phyloP scores from a whole-genome alignment of 2,113 vertebrate species.

The Dasyprocta punctata region DNA sequence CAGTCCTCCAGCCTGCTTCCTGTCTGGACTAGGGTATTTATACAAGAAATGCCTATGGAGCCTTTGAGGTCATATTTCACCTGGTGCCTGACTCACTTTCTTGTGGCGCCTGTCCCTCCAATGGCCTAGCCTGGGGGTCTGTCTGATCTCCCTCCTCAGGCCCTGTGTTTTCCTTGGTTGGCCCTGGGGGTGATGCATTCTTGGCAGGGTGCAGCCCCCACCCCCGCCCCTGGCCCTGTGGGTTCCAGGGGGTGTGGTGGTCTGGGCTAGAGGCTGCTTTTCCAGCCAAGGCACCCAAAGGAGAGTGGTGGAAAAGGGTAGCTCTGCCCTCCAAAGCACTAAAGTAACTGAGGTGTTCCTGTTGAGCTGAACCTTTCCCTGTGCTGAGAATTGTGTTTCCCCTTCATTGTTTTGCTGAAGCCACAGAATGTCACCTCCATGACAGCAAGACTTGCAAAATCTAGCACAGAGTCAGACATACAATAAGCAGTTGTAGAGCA shows the following conservation, averaged over 20 bases:
- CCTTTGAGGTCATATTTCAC: slow-evolving; percentile 79
- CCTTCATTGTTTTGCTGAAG: not conserved
- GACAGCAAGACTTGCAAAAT: not conserved
- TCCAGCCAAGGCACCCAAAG: not conserved
- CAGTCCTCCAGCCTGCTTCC: slow-evolving; percentile 69
- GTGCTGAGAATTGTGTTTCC: not conserved
- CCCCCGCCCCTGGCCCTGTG: not conserved
- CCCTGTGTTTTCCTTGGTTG: slow-evolving; percentile 66
- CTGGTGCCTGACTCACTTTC: slow-evolving; percentile 72
- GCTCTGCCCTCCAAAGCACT: slow-evolving; percentile 2
- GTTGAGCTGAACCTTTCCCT: not conserved
- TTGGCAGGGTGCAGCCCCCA: slow-evolving; percentile 54
- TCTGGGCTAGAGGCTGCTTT: slow-evolving; percentile 1
- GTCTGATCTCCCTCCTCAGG: slow-evolving; percentile 55
- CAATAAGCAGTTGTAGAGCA: not conserved
- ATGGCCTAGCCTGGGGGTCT: not conserved
- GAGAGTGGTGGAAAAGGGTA: not conserved
- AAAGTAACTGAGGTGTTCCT: not conserved
- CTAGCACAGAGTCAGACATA: not conserved
- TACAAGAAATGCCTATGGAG: slow-evolving; percentile 79
- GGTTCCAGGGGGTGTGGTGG: slow-evolving; percentile 13
- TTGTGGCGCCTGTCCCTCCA: slow-evolving; percentile 60
- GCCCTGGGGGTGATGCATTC: slow-evolving; percentile 49
- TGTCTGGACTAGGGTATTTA: slow-evolving; percentile 80
- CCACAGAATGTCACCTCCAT: not conserved